A percentile compares a stretch with the other conserved stretches of the same genome.
Evolutionary conservation across 2,888 invertebrate species (phyloP).

Genomic region (Temnothorax ravouxi): DNA sequence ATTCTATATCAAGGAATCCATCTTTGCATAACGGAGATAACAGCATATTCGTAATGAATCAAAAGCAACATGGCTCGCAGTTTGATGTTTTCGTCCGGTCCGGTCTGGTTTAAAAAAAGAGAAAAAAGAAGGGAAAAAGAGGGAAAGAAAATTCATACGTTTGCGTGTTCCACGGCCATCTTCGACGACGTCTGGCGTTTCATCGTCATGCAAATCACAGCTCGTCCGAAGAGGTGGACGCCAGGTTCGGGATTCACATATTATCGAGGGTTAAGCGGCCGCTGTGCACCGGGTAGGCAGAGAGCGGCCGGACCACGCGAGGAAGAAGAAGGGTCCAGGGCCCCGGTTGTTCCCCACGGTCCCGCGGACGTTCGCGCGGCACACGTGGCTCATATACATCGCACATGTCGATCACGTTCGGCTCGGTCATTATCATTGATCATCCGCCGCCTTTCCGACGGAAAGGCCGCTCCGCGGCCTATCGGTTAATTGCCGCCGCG

Average conservation of each 20-base stretch:
- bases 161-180: constrained; percentile 40
- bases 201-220: constrained; percentile 77
- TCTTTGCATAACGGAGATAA: constrained; percentile 4
- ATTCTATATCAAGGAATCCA: constrained; percentile 2
- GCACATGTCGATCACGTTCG: constrained; percentile 83
- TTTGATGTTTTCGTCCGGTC: constrained; percentile 2
- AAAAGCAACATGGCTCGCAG: not conserved
- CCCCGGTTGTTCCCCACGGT: constrained; percentile 63
- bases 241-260: constrained; percentile 68
- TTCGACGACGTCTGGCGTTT: constrained; percentile 58
- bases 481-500: constrained; percentile 77
- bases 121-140: not conserved
- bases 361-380: constrained; percentile 66
- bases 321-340: constrained; percentile 50
- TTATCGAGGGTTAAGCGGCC: constrained; percentile 72
- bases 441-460: constrained; percentile 75
- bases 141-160: constrained; percentile 16
- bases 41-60: not conserved
- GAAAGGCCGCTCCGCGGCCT: constrained; percentile 59
- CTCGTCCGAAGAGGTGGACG: constrained; percentile 41
- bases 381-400: constrained; percentile 78
- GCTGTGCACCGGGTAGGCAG: constrained; percentile 19
- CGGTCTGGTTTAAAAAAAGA: not conserved
- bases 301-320: constrained; percentile 49
- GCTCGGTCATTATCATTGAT: constrained; percentile 84